A percentile compares a stretch with the other conserved stretches of the same genome.
These are phyloP conservation scores for Netelia fuscicornis DNA, from an alignment of 2,888 invertebrate genomes.

Conservation along the genomic window DNA sequence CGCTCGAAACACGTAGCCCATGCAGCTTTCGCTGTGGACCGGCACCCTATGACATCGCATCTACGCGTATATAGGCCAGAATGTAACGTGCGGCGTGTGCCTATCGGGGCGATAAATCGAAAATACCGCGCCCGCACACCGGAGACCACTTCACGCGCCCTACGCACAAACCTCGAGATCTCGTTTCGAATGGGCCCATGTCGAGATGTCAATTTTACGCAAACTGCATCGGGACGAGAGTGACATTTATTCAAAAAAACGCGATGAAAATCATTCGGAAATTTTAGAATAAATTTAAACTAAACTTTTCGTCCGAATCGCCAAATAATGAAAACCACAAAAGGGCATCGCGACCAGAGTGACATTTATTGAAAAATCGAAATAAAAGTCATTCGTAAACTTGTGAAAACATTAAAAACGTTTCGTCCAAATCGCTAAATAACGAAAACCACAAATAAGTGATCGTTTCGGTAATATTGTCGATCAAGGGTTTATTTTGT, in stretches of 20 bases:
- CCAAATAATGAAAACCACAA: conserved; percentile 2
- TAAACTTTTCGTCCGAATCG: conserved; percentile 26
- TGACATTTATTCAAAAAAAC: background rate
- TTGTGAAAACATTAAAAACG: background rate
- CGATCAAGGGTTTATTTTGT: conserved; percentile 14
- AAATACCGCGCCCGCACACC: conserved; percentile 57
- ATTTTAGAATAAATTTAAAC: background rate
- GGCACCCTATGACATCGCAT: conserved; percentile 43
- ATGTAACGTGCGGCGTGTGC: conserved; percentile 54
- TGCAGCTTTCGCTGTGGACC: conserved; percentile 20
- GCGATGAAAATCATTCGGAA: background rate
- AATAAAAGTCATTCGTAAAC: background rate
- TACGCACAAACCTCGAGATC: background rate
- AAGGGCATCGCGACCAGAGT: background rate
- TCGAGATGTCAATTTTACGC: background rate
- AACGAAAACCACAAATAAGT: background rate
- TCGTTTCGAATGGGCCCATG: conserved; percentile 32
- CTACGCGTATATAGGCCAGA: background rate
- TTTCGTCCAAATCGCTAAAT: conserved; percentile 34
- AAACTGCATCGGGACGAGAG: background rate
- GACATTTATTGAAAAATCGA: background rate
- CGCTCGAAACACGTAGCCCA: no score
- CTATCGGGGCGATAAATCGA: conserved; percentile 67
- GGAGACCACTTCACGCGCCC: conserved; percentile 45
- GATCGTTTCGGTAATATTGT: conserved; percentile 32